Conservation (phyloP, 2,113 vertebrate species). For the Acrocephalus kingi region DNA sequence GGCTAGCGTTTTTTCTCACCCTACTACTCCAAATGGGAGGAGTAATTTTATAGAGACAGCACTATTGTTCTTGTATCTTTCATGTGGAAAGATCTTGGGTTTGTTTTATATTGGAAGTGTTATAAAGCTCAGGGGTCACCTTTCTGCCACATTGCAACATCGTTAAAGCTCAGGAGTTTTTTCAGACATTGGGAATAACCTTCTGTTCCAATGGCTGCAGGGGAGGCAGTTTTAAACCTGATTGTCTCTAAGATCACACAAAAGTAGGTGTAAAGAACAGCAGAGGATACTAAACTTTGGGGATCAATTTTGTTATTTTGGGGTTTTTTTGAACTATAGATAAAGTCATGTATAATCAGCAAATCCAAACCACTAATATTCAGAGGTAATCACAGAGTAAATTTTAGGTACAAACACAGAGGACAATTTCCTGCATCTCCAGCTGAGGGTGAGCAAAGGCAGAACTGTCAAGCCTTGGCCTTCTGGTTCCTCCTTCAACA, state of each 20-base stretch:
- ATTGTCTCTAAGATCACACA: neutral
- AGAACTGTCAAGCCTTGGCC: neutral
- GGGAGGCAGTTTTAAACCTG: neutral
- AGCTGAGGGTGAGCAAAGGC: neutral
- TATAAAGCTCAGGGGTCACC: neutral
- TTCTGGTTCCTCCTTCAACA: neutral
- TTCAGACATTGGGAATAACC: neutral
- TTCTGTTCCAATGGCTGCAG: neutral
- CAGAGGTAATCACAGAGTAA: neutral
- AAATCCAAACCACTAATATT: neutral
- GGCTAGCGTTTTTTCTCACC: neutral
- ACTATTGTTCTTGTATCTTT: neutral
- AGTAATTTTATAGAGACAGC: neutral
- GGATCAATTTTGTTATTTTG: neutral
- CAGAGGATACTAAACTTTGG: neutral
- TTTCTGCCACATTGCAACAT: neutral
- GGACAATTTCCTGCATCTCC: neutral
- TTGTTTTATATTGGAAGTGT: neutral
- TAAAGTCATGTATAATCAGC: neutral
- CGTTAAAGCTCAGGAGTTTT: neutral
- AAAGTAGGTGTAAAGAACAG: neutral
- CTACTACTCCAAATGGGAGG: neutral
- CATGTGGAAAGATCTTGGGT: neutral
- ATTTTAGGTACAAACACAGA: neutral
- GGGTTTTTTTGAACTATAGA: neutral